Percentiles rank a stretch among this genome's conserved stretches.
phyloP scores from a whole-genome alignment of 2,888 invertebrate genomes.

The Microplitis deprimator region DNA sequence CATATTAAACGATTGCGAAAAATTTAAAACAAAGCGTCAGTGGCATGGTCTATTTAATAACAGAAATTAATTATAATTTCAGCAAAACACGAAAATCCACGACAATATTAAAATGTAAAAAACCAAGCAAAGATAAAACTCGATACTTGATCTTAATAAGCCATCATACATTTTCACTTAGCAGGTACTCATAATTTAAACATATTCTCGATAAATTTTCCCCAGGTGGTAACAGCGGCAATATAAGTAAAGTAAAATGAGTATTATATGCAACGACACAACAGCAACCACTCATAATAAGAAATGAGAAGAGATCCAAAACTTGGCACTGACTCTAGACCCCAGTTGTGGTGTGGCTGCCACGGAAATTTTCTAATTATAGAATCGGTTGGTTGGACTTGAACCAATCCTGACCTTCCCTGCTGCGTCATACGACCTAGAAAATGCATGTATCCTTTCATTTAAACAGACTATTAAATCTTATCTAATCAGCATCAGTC shows the following conservation, averaged over 20 bases:
- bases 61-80: too few species aligned
- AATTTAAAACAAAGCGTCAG: background rate
- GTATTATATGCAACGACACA: too few species aligned
- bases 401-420: slow-evolving; percentile 69
- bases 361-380: slow-evolving; percentile 65
- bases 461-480: background rate
- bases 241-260: too few species aligned
- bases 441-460: slow-evolving; percentile 58
- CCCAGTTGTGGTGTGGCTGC: slow-evolving; percentile 41
- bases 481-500: background rate
- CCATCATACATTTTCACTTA: too few species aligned
- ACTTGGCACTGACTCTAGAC: slow-evolving; percentile 42
- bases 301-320: slow-evolving; percentile 32
- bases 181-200: too few species aligned
- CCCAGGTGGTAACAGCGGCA: too few species aligned
- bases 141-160: too few species aligned
- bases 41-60: background rate
- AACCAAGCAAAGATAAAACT: too few species aligned
- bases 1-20: background rate
- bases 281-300: background rate
- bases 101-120: too few species aligned
- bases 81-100: too few species aligned
- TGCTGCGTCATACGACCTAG: slow-evolving; percentile 65
- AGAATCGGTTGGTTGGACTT: slow-evolving; percentile 67
- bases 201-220: too few species aligned